Base-by-base conservation (phyloP, 2,797 vertebrate species). In the Dryobates pubescens region DNA sequence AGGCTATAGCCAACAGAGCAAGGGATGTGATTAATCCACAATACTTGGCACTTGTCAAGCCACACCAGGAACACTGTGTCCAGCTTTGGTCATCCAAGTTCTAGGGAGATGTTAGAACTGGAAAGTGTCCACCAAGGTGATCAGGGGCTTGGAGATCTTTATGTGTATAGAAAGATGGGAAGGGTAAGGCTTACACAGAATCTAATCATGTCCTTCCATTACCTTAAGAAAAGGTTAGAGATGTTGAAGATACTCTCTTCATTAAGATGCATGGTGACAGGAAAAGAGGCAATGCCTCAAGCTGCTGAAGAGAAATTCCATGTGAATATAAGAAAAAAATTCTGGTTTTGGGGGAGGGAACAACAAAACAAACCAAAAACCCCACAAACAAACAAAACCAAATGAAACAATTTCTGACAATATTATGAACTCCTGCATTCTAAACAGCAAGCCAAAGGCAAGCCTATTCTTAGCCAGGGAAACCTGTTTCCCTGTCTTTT, bases 31-130 rank as follows among this genome's bases (percentile, higher is more conserved):
- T 70, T 63, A 70, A 76, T 30, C 24, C 8, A 38, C 9, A 63
- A 7, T 23, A 36, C 2, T 45, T 43, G 64, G 29, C 18, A 56
- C 7, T 73, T 77, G 13, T 22, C 20, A 84, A 65, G 14, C 23
- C 45, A 45, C 45, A 61, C 2, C 11, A 68, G 56, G 20, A 71
- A 68, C 0, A 0, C 3, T 69, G 14, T 36, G 17, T 41, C 12
- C 19, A 45, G 5, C n/a, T 83, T 71, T 86, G 3, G 0, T 75
- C 26, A 62, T 61, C 30, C 13, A 26, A 15, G 2, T 58, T 67
- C 36, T 72, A 70, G 24, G 59, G 7, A 84, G 6, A 38, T 23
- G 17, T 12, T 70, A 89, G 63, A 63, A 70, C 51, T 36, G 16
- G 8, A 49, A 11, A n/a, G 3, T 8, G 22, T 22, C 22, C 17